Conservation (phyloP, 2,888 invertebrate genomes). For the Stegana nigrithorax region DNA sequence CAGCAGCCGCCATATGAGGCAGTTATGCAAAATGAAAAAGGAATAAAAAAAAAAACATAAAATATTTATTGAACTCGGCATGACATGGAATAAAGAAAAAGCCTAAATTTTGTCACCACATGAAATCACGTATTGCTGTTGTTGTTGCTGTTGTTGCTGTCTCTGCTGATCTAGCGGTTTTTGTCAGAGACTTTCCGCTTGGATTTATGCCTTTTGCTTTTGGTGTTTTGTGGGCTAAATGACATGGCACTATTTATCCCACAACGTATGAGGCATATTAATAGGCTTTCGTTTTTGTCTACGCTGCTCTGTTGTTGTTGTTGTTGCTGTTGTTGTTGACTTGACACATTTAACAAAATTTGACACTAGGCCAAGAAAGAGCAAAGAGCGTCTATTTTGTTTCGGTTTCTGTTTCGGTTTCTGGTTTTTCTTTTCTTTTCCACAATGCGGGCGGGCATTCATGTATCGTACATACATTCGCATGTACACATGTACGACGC, state of each 20-base stretch:
- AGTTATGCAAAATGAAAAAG: neutral
- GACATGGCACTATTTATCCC: slow-evolving; percentile 16
- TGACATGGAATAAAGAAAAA: neutral
- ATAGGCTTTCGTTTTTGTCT: slow-evolving; percentile 10
- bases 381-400: neutral
- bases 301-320: too few species aligned
- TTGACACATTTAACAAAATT: slow-evolving; percentile 17
- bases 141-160: too few species aligned
- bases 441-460: neutral
- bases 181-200: too few species aligned
- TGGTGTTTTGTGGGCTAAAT: neutral
- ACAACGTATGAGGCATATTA: slow-evolving; percentile 5
- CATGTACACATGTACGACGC: too few species aligned
- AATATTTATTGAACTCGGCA: neutral
- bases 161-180: too few species aligned
- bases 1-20: too few species aligned
- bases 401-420: neutral
- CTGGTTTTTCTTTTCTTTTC: neutral
- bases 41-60: neutral
- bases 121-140: neutral
- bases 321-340: neutral
- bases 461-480: too few species aligned
- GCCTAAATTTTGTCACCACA: neutral
- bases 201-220: neutral
- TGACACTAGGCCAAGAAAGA: slow-evolving; percentile 18